Evolutionary conservation across 2,888 invertebrate species (phyloP), one percentile per base, ranked within the genome.

Genomic region (Calliopum simillimum): DNA sequence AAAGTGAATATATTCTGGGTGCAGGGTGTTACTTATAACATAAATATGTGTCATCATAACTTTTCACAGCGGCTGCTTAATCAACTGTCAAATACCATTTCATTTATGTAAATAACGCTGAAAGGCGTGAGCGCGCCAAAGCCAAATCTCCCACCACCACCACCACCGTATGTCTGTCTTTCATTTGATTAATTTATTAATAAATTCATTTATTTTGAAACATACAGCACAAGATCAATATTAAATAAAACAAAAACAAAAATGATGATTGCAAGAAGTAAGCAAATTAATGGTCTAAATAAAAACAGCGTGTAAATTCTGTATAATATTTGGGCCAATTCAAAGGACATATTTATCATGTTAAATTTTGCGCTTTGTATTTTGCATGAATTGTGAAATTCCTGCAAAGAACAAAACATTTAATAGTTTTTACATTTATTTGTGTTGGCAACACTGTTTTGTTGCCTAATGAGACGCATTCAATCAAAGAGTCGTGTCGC

Each of bases 51-150:
- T 16, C 4, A 43, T 23, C 59, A 43, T 19, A 51, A 61, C 33
- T 61, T 61, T 21, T 61, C 43, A 61, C 59, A 61, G 59, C 59
- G 43, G 59, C 59, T 23, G 16, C 41, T 61, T 61, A 41, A 51
- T 51, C 41, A 61, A 61, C 59, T 61, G 59, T 61, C 59, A 61
- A 61, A 61, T 61, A 43, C 59, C 59, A 61, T 61, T 61, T n/a
- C n/a, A n/a, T n/a, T n/a, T n/a, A n/a, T n/a, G n/a, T 41, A 61
- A 61, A 43, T 61, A 21, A 51, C 19, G 51, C 3, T 14, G n/a
- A 51, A 16, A 51, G 51, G 51, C 16, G 51, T 19, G 51, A 51
- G 51, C 2, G 16, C 16, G 51, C 14, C 11, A 19, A 49, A 16
- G n/a, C 16, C 3, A n/a, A n/a, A n/a, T n/a, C n/a, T n/a, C n/a